Percentiles rank a stretch among this genome's conserved stretches.
phyloP scores from a whole-genome alignment of 2,888 invertebrate species.

The Mythimna impura region DNA sequence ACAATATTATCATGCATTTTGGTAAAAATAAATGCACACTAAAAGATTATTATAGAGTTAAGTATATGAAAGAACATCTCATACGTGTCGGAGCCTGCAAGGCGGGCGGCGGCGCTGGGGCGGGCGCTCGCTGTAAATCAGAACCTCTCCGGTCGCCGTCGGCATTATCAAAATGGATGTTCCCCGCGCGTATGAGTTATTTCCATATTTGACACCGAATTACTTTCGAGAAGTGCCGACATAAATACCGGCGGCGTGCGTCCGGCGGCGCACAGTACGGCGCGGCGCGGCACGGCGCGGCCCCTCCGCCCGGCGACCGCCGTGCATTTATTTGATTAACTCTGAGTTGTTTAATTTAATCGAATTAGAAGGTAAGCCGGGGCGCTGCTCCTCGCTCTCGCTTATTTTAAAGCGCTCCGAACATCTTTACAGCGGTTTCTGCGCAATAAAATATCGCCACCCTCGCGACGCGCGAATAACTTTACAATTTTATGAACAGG shows the following conservation, averaged over 20 bases:
- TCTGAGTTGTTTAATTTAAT: conserved; percentile 91
- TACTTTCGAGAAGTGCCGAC: conserved; percentile 90
- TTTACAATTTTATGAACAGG: conserved; percentile 90
- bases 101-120: conserved; percentile 63
- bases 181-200: conserved; percentile 89
- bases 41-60: conserved; percentile 31
- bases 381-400: conserved; percentile 76
- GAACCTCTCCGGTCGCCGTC: conserved; percentile 86
- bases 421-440: conserved; percentile 90
- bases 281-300: conserved; percentile 58
- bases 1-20: neutral
- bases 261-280: conserved; percentile 66
- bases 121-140: conserved; percentile 83
- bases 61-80: conserved; percentile 19
- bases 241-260: conserved; percentile 83
- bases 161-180: conserved; percentile 90
- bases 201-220: conserved; percentile 91
- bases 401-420: conserved; percentile 89
- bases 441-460: conserved; percentile 89
- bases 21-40: conserved; percentile 11
- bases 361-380: conserved; percentile 89
- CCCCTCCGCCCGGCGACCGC: conserved; percentile 77
- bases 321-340: conserved; percentile 91
- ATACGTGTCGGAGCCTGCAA: conserved; percentile 37
- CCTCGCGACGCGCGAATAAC: conserved; percentile 86